Conservation (phyloP, 2,113 vertebrate species). For the Sminthopsis crassicaudata region DNA sequence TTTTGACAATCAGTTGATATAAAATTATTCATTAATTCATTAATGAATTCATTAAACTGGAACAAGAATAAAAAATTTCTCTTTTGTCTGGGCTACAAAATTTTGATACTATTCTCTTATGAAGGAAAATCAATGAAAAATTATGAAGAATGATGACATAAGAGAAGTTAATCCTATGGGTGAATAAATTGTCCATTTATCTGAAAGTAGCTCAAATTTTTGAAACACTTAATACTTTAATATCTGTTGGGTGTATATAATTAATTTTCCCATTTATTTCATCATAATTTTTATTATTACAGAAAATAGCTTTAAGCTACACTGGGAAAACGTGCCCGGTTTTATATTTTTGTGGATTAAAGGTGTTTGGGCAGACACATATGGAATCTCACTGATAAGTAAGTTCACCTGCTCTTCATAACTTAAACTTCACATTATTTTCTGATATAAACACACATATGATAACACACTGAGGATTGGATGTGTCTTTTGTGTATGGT, state of each 20-base stretch:
- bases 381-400: not conserved
- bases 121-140: conserved; percentile 26
- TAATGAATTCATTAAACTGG: not conserved
- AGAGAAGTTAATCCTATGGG: not conserved
- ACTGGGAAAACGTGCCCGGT: not conserved
- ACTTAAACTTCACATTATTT: not conserved
- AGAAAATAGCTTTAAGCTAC: not conserved
- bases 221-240: conserved; percentile 11
- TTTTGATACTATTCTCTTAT: not conserved
- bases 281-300: conserved; percentile 20
- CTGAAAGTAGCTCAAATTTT: not conserved
- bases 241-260: not conserved
- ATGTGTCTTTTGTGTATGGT: not conserved
- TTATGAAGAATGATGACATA: not conserved
- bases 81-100: not conserved
- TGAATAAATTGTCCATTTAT: not conserved
- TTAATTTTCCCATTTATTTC: conserved; percentile 24
- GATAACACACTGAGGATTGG: conserved; percentile 21
- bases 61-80: conserved; percentile 20
- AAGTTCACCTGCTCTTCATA: not conserved
- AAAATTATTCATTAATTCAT: not conserved
- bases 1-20: not conserved
- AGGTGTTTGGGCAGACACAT: conserved; percentile 25
- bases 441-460: not conserved
- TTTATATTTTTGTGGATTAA: conserved; percentile 50